phyloP scores from a whole-genome alignment of 2,888 invertebrate species.

The Drosophila ustulata region DNA sequence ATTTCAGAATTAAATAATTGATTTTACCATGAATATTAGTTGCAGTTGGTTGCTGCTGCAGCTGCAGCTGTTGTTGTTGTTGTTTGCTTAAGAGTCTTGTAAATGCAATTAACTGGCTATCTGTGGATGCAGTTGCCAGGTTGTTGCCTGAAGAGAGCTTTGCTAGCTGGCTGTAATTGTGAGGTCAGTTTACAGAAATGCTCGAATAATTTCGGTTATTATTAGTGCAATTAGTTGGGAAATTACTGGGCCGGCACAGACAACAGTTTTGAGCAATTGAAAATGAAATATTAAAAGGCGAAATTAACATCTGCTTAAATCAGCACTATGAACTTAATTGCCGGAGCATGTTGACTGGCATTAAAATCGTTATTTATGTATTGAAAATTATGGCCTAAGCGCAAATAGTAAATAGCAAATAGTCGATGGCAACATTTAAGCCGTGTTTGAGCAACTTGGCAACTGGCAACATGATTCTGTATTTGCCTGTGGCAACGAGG shows the following conservation, averaged over 20 bases:
- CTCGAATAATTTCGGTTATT: constrained; percentile 46
- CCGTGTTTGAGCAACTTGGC: constrained; percentile 29
- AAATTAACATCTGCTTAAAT: constrained; percentile 38
- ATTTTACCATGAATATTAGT: background rate
- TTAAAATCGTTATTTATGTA: constrained; percentile 45
- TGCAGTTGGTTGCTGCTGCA: too few relatives aligned
- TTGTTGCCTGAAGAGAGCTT: constrained; percentile 23
- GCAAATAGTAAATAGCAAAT: too few relatives aligned
- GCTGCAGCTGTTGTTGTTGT: background rate
- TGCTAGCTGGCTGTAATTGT: constrained; percentile 44
- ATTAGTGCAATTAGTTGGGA: constrained; percentile 67
- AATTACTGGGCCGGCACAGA: constrained; percentile 33
- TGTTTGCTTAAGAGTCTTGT: constrained; percentile 5
- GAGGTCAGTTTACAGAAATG: constrained; percentile 44
- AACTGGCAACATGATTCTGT: constrained; percentile 11
- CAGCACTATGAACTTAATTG: constrained; percentile 33
- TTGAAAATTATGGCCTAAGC: constrained; percentile 33
- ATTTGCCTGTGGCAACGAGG: constrained; percentile 32
- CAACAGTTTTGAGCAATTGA: constrained; percentile 36
- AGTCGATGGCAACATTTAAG: constrained; percentile 30
- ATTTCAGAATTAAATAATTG: constrained; percentile 1
- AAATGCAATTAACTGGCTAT: constrained; percentile 45
- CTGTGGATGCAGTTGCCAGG: constrained; percentile 2
- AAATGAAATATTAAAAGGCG: constrained; percentile 47
- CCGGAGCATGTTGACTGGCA: constrained; percentile 19